Percentiles rank a stretch among this genome's conserved stretches.
These are phyloP conservation scores for Suricata suricatta DNA, from an alignment of 2,113 vertebrate genomes.

Conservation along the genomic window DNA sequence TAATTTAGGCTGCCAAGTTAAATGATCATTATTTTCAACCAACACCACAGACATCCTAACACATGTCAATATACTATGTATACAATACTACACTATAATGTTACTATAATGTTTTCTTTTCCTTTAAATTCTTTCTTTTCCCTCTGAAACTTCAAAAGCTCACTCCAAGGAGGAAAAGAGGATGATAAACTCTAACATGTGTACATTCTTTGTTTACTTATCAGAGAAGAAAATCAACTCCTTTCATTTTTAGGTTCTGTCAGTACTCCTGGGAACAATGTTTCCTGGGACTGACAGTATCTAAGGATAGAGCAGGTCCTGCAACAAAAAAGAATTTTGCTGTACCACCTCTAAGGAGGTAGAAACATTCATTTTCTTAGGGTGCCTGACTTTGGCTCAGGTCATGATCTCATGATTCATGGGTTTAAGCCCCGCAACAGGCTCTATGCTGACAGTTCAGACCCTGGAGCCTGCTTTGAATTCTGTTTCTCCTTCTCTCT, in stretches of 20 bases:
- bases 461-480: too few species aligned
- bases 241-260: background rate
- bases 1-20: background rate
- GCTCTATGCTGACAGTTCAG: too few species aligned
- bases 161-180: background rate
- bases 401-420: too few species aligned
- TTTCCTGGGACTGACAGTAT: background rate
- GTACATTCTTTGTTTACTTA: background rate
- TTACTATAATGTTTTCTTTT: background rate
- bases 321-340: background rate
- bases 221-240: background rate
- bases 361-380: background rate
- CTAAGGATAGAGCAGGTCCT: background rate
- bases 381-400: too few species aligned
- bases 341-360: background rate
- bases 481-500: too few species aligned
- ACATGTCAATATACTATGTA: background rate
- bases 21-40: background rate
- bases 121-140: background rate
- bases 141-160: conserved; percentile 14
- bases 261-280: background rate
- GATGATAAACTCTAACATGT: background rate
- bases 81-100: background rate
- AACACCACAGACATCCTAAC: background rate
- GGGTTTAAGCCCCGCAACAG: too few species aligned